Conservation (phyloP, 2,113 vertebrate genomes). For the Excalfactoria chinensis region DNA sequence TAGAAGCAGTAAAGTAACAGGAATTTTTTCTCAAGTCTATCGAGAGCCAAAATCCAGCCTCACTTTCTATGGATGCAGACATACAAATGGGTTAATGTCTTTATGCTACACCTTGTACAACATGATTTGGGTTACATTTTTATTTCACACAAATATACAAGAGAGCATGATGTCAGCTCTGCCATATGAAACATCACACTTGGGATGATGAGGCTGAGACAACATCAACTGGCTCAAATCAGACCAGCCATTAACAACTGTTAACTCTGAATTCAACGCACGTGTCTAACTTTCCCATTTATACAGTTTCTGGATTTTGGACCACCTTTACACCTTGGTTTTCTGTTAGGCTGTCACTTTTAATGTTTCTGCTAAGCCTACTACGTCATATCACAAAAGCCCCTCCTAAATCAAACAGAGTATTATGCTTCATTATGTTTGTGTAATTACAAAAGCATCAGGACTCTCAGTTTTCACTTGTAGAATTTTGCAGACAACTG, state of each 20-base stretch:
- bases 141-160: background rate
- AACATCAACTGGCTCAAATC: background rate
- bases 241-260: background rate
- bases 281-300: background rate
- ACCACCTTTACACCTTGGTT: background rate
- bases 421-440: background rate
- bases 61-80: background rate
- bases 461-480: background rate
- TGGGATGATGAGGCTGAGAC: background rate
- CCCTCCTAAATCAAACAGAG: background rate
- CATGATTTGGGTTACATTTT: background rate
- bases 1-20: background rate
- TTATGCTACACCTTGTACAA: background rate
- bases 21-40: background rate
- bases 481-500: background rate
- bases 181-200: background rate
- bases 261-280: background rate
- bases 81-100: background rate
- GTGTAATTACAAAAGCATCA: background rate
- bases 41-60: accelerated
- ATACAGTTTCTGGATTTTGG: background rate
- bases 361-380: background rate
- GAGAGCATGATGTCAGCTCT: background rate
- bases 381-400: background rate
- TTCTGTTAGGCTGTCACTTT: background rate